Evolutionary conservation across 2,797 vertebrate genomes (phyloP).

Genomic region (Chiloscyllium punctatum): DNA sequence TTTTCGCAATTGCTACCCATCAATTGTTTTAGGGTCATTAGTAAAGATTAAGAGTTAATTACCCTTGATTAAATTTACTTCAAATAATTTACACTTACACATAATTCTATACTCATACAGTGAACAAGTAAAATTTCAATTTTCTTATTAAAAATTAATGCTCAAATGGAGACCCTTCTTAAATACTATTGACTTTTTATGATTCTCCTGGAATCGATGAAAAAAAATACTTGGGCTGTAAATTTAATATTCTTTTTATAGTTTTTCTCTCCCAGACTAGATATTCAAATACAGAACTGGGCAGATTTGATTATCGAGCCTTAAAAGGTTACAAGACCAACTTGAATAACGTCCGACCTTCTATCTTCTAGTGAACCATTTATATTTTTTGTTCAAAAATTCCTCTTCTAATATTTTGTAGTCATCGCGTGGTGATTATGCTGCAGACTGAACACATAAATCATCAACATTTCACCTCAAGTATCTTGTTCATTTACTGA

Average conservation of each 20-base stretch:
- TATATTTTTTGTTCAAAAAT: background rate
- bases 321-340: background rate
- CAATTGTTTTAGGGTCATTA: background rate
- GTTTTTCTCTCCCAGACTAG: background rate
- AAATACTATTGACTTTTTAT: background rate
- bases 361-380: background rate
- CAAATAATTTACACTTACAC: slow-evolving; percentile 23
- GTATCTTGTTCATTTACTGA: background rate
- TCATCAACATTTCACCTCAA: background rate
- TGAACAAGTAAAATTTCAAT: background rate
- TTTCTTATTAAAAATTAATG: background rate
- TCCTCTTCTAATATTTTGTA: background rate
- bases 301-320: background rate
- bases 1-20: background rate
- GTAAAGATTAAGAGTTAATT: background rate
- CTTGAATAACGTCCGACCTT: background rate
- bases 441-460: background rate
- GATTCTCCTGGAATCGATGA: background rate
- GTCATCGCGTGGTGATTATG: background rate
- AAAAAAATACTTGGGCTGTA: background rate
- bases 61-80: slow-evolving; percentile 12
- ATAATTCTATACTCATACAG: background rate
- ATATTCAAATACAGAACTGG: background rate
- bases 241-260: background rate
- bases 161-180: background rate